These are phyloP conservation scores for Cyanistes caeruleus DNA, from an alignment of 2,113 vertebrate genomes.

Conservation along the genomic window DNA sequence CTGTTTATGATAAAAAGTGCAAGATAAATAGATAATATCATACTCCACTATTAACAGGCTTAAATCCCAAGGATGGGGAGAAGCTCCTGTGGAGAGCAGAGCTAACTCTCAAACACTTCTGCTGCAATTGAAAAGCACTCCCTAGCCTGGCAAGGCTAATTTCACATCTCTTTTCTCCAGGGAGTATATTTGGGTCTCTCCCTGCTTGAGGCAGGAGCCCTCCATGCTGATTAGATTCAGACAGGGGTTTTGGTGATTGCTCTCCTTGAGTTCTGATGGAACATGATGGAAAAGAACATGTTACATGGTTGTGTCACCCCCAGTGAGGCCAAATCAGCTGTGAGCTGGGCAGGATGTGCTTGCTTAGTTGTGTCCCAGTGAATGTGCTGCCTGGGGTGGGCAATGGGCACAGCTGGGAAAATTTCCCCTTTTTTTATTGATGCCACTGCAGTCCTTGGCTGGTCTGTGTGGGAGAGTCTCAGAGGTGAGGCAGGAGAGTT, in stretches of 20 bases:
- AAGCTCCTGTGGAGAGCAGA: constrained; percentile 40
- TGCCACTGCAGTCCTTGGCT: neutral
- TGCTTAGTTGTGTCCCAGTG: neutral
- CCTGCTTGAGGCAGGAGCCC: neutral
- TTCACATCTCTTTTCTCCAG: neutral
- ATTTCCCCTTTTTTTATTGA: constrained; percentile 58
- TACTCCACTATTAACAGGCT: constrained; percentile 44
- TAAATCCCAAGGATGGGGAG: constrained; percentile 34
- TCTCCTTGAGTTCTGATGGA: neutral
- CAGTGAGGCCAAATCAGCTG: neutral
- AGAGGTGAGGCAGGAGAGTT: neutral
- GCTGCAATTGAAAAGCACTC: constrained; percentile 42
- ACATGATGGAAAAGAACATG: rapidly evolving
- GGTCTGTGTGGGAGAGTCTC: neutral
- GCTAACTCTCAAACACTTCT: constrained; percentile 41
- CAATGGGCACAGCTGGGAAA: constrained; percentile 37
- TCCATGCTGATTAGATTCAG: neutral
- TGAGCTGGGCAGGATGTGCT: neutral
- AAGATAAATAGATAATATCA: constrained; percentile 52
- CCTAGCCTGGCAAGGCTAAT: constrained; percentile 10
- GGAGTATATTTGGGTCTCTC: neutral
- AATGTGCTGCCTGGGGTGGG: neutral
- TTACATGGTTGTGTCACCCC: neutral
- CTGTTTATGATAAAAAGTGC: constrained; percentile 28
- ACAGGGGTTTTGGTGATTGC: neutral